Evolutionary conservation across 2,888 invertebrate species (phyloP), one percentile per base, ranked within the genome.

Genomic region (Argyresthia goedartella): DNA sequence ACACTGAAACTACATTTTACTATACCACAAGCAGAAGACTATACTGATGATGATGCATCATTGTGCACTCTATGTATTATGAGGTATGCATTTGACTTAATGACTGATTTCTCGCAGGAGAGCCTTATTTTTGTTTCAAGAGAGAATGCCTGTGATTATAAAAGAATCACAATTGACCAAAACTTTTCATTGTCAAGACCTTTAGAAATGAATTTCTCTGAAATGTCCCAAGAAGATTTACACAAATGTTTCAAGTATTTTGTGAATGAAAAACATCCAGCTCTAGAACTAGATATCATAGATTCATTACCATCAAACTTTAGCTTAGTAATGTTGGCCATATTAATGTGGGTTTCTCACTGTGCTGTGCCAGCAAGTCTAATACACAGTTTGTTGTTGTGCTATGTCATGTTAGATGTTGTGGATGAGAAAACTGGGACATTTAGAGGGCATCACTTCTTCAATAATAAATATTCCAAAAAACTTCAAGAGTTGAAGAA

Each of bases 1-100:
- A 88, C 89, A n/a, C 87, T 90, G 42, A 87, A 89, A 54, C 79
- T 90, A 47, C 90, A 91, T 63, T 89, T 93, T 55, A 91, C 90
- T 59, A 87, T 87, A 50, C 91, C 92, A 0, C 93, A 93, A 79
- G 89, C 93, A 7, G 95, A 95, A 71, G 90, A 93, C 69, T 90
- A 89, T 62, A 70, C 73, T 4, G 86, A 88, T 47, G 78, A 87
- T 4, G 89, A 92, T 56, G 88, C 91, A 8, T 90, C 90, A 60
- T 63, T 86, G 8, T 86, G 90, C 52, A 87, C 89, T 35, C 65
- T 92, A 56, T 88, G 90, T 11, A 89, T 95, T 56, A 62, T 94
- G 42, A 76, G 84, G 60, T 89, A 89, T 54, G 88, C 91, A 50
- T 91, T 81, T 68, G 86, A 87, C 59, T 65, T 87, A 11, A 59